Evolutionary conservation across 2,888 invertebrate species (phyloP).

Genomic region (Sepioteuthis lessoniana): DNA sequence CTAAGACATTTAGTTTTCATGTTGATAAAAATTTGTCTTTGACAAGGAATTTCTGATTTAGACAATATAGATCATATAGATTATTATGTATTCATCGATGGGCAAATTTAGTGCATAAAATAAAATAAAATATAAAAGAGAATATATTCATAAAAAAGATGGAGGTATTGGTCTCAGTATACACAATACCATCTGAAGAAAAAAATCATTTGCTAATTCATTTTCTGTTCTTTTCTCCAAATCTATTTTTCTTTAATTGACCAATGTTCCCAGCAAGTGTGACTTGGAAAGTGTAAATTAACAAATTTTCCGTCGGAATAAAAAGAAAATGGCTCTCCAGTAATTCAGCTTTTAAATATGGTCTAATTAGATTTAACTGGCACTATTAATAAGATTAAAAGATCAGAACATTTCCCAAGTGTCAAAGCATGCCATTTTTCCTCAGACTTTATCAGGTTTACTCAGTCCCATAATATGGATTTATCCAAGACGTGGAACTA

Average conservation of each 20-base stretch:
- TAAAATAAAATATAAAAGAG: too few relatives aligned
- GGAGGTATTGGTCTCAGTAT: neutral
- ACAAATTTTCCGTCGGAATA: neutral
- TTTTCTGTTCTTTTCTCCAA: neutral
- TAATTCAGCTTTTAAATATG: conserved; percentile 4
- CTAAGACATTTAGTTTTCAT: too few relatives aligned
- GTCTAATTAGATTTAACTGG: neutral
- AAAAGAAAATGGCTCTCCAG: neutral
- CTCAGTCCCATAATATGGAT: neutral
- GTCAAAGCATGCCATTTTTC: neutral
- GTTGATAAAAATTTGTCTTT: too few relatives aligned
- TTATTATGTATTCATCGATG: too few relatives aligned
- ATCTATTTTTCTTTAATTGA: neutral
- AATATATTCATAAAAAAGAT: too few relatives aligned
- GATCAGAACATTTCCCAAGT: conserved; percentile 18
- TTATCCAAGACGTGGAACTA: neutral
- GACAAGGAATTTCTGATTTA: too few relatives aligned
- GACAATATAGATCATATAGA: too few relatives aligned
- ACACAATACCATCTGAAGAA: neutral
- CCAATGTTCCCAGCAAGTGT: neutral
- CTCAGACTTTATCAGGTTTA: neutral
- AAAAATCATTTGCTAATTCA: neutral
- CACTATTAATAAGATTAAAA: neutral
- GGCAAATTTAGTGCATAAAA: too few relatives aligned
- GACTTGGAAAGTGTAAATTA: neutral